Evolutionary conservation across 1,140 invertebrate species (phyloP), one percentile per base, ranked within the genome.

Genomic region (Cheumatopsyche charites): DNA sequence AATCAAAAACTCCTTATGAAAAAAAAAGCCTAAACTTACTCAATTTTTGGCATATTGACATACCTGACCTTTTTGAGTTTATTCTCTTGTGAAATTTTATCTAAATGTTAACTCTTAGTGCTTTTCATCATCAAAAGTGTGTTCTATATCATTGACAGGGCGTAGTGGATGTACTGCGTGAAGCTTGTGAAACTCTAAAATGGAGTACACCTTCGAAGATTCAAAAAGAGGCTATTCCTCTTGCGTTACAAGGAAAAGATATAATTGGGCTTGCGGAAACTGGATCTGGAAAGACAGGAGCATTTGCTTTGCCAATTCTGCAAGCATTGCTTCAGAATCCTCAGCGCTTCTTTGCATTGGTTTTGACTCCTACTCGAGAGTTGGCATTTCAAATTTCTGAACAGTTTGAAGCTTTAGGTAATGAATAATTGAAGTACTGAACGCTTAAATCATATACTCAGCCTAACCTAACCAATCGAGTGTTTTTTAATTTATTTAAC

Each of bases 261-360:
- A 88, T 99, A 0, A 98, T 99, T 78, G 97, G 96, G 17, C 83
- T 99, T 62, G 97, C 97, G 1, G 97, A 99, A 85, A 99, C 97
- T 2, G 97, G 98, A 6, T 98, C 96, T 5, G 97, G 98, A 13
- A 99, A 99, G 85, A 99, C 98, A 0, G 98, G 92, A 29, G 95
- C 98, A 0, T 99, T 99, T 86, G 95, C 95, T 0, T 79, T 99
- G 67, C 98, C 98, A 0, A 98, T 99, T 76, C 80, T 99, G 11
- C 97, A 99, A 79, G 86, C 91, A 0, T 81, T 99, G 11, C 82
- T 99, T 13, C 91, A 96, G 76, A 93, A 90, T 80, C 96, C 96
- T 5, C 96, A 98, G 79, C 85, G 96, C 79, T 91, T 98, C 77
- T 99, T 97, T 86, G 96, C 95, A 5, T 84, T 99, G 0, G 88